These are phyloP conservation scores for Drosophila tanythrix DNA, from an alignment of 2,888 invertebrate species.

Conservation along the genomic window DNA sequence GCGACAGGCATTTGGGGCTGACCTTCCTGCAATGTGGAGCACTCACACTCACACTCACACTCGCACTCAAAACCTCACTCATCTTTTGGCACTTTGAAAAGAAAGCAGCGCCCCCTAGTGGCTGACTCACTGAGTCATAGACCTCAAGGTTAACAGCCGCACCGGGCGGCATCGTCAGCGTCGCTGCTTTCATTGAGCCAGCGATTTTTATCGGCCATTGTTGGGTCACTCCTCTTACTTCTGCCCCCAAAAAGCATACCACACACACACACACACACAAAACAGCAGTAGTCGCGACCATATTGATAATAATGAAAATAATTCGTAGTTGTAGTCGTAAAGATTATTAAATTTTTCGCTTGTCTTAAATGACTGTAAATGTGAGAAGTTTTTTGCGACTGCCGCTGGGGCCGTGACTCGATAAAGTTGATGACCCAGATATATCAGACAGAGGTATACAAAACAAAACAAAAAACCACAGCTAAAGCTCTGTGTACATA, in stretches of 20 bases:
- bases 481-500: conserved; percentile 2
- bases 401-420: conserved; percentile 47
- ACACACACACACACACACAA: conserved; percentile 22
- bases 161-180: conserved; percentile 37
- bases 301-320: conserved; percentile 75
- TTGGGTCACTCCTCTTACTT: conserved; percentile 35
- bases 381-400: conserved; percentile 30
- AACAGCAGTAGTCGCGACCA: conserved; percentile 33
- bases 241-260: conserved; percentile 27
- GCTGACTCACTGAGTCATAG: conserved; percentile 69
- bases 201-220: conserved; percentile 72
- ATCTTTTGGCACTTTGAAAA: conserved; percentile 54
- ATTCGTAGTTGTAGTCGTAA: conserved; percentile 70
- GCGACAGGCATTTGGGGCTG: conserved; percentile 46
- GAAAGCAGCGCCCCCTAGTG: conserved; percentile 64
- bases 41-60: conserved; percentile 27
- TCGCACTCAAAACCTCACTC: conserved; percentile 23
- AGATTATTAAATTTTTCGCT: conserved; percentile 69
- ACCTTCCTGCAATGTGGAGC: conserved; percentile 72
- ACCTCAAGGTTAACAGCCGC: conserved; percentile 80
- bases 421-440: conserved; percentile 65
- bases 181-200: conserved; percentile 44
- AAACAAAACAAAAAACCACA: not conserved
- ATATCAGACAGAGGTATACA: conserved; percentile 11
- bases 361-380: conserved; percentile 44